Conservation (phyloP, 2,113 vertebrate species). For the Strix aluco region DNA sequence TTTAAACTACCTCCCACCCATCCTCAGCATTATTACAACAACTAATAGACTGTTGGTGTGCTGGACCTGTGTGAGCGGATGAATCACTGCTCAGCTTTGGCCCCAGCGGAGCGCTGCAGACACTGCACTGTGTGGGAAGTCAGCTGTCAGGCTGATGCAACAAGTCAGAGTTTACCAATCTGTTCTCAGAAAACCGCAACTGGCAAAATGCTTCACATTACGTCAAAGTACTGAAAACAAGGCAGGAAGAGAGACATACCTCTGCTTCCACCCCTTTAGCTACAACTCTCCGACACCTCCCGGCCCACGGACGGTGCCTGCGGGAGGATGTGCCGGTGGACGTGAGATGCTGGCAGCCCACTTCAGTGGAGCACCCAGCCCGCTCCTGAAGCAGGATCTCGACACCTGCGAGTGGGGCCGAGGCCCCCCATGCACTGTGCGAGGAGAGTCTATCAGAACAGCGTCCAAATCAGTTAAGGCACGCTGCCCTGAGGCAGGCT, state of each 20-base stretch:
- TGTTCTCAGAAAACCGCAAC: slow-evolving; percentile 57
- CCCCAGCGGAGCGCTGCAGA: background rate
- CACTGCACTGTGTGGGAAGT: slow-evolving; percentile 1
- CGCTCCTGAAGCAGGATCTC: background rate
- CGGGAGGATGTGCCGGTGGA: background rate
- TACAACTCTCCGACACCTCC: background rate
- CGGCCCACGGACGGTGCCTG: accelerated
- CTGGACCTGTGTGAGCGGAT: background rate
- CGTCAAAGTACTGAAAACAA: slow-evolving; percentile 9
- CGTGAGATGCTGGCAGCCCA: background rate
- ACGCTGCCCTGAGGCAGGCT: background rate
- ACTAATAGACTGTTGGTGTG: background rate
- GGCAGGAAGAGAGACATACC: slow-evolving; percentile 23
- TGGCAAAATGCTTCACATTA: background rate
- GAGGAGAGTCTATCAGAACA: background rate
- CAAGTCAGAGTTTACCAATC: slow-evolving; percentile 60
- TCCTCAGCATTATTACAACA: background rate
- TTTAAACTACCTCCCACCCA: background rate
- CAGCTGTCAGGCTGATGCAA: slow-evolving; percentile 66
- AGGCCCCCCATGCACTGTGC: background rate
- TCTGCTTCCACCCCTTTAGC: slow-evolving; percentile 8
- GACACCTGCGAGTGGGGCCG: background rate
- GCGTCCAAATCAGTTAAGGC: background rate
- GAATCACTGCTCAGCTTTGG: slow-evolving; percentile 14
- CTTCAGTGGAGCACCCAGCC: background rate